Conservation (phyloP, 2,888 invertebrate species). For the Imbricaverruca yamaguchii region DNA sequence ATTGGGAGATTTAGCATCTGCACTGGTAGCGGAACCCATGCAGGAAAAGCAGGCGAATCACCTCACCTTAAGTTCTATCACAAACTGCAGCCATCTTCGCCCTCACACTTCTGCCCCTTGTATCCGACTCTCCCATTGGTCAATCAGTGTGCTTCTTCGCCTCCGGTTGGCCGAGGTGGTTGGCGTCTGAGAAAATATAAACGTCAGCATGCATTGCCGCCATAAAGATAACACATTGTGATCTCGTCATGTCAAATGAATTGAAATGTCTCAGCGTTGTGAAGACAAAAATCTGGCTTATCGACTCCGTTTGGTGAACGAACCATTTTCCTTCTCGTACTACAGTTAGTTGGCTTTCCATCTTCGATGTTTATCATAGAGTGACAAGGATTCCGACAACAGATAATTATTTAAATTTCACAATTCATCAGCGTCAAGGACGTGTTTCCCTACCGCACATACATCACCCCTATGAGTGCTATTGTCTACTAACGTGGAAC, state of each 20-base stretch:
- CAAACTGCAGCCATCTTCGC: not conserved
- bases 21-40: too few species aligned
- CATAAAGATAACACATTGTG: not conserved
- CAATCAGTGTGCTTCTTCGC: constrained; percentile 53
- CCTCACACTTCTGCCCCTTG: constrained; percentile 39
- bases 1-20: too few species aligned
- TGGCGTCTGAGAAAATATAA: not conserved
- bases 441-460: too few species aligned
- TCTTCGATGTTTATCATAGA: too few species aligned
- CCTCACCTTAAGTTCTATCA: not conserved
- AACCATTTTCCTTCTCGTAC: not conserved
- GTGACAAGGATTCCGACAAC: too few species aligned
- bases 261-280: not conserved
- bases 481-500: too few species aligned
- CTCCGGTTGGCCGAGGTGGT: constrained; percentile 22
- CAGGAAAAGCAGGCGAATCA: too few species aligned
- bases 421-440: too few species aligned
- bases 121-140: constrained; percentile 73
- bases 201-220: not conserved
- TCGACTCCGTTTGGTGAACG: not conserved
- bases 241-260: not conserved
- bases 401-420: too few species aligned
- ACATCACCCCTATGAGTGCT: too few species aligned
- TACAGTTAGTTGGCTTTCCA: not conserved
- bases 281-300: not conserved